Conservation (phyloP, 2,888 invertebrate genomes). For the Agrochola litura region DNA sequence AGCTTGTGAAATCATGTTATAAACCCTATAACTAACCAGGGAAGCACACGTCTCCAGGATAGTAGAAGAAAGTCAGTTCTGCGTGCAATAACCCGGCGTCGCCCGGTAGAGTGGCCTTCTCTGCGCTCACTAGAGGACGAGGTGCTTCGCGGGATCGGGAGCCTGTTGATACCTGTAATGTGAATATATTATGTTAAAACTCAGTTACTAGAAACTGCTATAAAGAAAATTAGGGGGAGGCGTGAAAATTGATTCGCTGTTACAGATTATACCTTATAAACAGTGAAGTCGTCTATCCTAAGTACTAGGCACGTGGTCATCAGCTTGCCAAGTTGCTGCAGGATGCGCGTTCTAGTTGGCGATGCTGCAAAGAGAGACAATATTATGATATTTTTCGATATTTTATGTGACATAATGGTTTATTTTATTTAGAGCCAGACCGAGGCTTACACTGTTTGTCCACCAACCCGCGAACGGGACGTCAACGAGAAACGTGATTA, state of each 20-base stretch:
- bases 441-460: background rate
- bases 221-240: too few species aligned
- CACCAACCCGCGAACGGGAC: too few species aligned
- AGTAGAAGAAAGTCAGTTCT: constrained; percentile 99
- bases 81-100: constrained; percentile 98
- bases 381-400: too few species aligned
- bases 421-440: background rate
- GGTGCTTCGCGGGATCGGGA: constrained; percentile 81
- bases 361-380: constrained; percentile 77
- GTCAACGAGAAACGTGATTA: too few species aligned
- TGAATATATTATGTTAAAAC: too few species aligned
- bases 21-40: constrained; percentile 90
- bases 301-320: constrained; percentile 98
- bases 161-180: constrained; percentile 85
- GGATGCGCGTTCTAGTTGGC: constrained; percentile 92
- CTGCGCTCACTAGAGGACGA: constrained; percentile 90
- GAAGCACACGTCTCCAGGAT: constrained; percentile 97
- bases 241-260: too few species aligned
- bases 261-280: constrained; percentile 96
- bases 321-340: constrained; percentile 95
- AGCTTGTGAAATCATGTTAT: too few species aligned
- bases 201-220: too few species aligned
- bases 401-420: background rate
- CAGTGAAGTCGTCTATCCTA: constrained; percentile 97
- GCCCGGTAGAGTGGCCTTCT: constrained; percentile 95